These are phyloP conservation scores for Chauna torquata DNA, from an alignment of 2,113 vertebrate species.

Conservation along the genomic window DNA sequence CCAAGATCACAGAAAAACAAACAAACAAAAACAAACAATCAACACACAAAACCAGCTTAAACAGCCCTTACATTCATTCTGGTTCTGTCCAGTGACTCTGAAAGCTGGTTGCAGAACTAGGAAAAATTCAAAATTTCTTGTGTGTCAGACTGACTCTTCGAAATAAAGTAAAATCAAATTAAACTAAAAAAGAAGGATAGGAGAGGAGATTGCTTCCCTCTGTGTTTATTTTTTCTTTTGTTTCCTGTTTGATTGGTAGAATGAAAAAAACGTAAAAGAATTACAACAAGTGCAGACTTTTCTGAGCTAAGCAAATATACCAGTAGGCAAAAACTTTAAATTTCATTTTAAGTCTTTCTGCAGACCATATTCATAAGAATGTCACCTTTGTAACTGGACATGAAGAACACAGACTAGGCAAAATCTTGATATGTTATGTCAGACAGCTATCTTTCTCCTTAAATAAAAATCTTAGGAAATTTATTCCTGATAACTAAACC, in stretches of 20 bases:
- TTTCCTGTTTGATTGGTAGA: neutral
- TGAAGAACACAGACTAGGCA: neutral
- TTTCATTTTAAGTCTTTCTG: neutral
- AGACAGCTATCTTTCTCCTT: neutral
- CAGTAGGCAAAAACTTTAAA: neutral
- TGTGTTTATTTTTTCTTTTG: too few relatives aligned
- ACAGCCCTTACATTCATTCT: neutral
- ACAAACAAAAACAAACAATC: too few relatives aligned
- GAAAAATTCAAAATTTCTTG: neutral
- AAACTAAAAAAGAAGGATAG: neutral
- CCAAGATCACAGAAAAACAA: neutral
- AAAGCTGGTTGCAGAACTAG: neutral
- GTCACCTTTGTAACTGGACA: neutral
- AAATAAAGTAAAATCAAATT: neutral
- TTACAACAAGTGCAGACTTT: neutral
- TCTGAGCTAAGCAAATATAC: neutral
- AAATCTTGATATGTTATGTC: neutral
- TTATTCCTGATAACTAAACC: neutral
- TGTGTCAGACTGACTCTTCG: too few relatives aligned
- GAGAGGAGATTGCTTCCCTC: neutral
- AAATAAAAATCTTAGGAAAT: neutral
- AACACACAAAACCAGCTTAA: neutral
- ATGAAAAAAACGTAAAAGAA: neutral
- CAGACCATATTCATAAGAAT: neutral
- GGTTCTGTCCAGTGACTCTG: neutral